Evolutionary conservation across 2,888 invertebrate species (phyloP).

Genomic region (Caradrina kadenii): DNA sequence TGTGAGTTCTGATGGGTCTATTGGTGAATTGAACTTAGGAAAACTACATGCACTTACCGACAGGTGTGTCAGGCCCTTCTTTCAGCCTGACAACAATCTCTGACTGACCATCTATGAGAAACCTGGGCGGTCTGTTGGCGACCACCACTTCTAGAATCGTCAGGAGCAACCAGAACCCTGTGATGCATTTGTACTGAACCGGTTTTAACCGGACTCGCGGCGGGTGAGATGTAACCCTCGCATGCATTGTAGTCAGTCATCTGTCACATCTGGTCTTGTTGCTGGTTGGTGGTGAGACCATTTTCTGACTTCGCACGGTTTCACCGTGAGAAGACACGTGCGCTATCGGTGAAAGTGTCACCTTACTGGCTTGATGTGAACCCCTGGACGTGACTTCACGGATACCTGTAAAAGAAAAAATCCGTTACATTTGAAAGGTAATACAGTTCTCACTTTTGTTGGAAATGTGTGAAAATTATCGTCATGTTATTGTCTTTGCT

Average conservation of each 20-base stretch:
- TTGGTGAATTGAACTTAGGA: not conserved
- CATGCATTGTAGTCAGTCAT: constrained; percentile 80
- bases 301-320: constrained; percentile 87
- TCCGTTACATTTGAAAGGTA: constrained; percentile 74
- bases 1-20: not conserved
- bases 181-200: constrained; percentile 66
- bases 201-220: constrained; percentile 86
- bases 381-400: constrained; percentile 77
- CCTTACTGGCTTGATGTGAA: constrained; percentile 77
- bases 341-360: constrained; percentile 85
- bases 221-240: constrained; percentile 71
- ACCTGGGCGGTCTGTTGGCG: constrained; percentile 96
- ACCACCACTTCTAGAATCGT: constrained; percentile 69
- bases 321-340: constrained; percentile 79
- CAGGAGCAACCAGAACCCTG: constrained; percentile 71
- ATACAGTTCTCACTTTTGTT: constrained; percentile 46
- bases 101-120: constrained; percentile 96
- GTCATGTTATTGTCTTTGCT: constrained; percentile 27
- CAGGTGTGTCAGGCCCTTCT: constrained; percentile 96
- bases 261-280: constrained; percentile 79
- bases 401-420: constrained; percentile 79
- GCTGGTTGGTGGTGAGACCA: constrained; percentile 77
- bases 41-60: constrained; percentile 91
- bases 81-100: constrained; percentile 97
- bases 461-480: constrained; percentile 39